Base-by-base conservation (phyloP, 2,888 invertebrate genomes). In the Aspidapion aeneum region DNA sequence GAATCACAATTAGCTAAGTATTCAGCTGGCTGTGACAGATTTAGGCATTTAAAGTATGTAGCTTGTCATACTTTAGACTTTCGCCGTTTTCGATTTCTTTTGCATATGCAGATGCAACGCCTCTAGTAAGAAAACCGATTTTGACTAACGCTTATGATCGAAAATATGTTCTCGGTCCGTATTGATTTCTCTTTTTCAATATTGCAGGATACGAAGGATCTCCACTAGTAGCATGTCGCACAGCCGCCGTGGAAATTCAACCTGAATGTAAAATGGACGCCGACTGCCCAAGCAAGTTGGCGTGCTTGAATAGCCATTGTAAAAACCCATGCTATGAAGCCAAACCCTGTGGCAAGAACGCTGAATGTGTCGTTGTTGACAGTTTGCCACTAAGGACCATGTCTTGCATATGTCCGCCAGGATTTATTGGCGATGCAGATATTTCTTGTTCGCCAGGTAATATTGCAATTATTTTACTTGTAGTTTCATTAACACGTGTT, bases 381-480 rank as follows among this genome's bases (percentile, higher is more conserved):
- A 93, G 93, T 0, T 80, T 94, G 68, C 95, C 95, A 3, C 85
- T 93, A 80, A 86, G 94, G 70, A 93, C 94, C 5, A 91, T 95
- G 87, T 88, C 92, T 64, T 95, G 95, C 77, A 88, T 91, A 74
- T 96, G 95, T 76, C 85, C 90, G 66, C 87, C 87, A 64, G 93
- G 93, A 66, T 90, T 87, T 72, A 85, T 90, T 70, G 95, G 95
- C 69, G 93, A 95, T 78, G 94, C 95, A 9, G 91, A 94, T 71
- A 85, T 90, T 67, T 89, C 91, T 78, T 96, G 95, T 78, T 86
- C 84, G 75, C 86, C 85, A 82, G 90, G 94, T 94, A 86, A 83
- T 82, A 70, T 35, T 35, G 35, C 61, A 55, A 59, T 58, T 22
- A 3, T 9, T 63, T 64, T 57, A 62, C 54, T 48, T 55, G 22